Conservation (phyloP, 2,113 vertebrate genomes). For the Menidia beryllina region DNA sequence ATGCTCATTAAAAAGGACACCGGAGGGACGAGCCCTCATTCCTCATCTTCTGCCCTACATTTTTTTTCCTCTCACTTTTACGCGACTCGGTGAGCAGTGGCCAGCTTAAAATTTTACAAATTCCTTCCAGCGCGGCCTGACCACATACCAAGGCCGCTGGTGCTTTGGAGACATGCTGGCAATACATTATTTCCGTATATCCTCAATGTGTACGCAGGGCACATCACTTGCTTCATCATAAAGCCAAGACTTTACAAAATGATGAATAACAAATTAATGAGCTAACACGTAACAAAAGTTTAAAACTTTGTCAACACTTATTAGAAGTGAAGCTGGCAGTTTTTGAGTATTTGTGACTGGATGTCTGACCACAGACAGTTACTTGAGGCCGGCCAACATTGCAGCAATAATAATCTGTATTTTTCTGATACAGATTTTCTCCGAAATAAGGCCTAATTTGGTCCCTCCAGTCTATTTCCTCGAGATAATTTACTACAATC, state of each 20-base stretch:
- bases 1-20: slow-evolving; percentile 69
- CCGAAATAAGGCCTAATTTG: slow-evolving; percentile 35
- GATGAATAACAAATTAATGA: slow-evolving; percentile 5
- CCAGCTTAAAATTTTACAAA: slow-evolving; percentile 16
- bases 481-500: slow-evolving; percentile 41
- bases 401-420: slow-evolving; percentile 7
- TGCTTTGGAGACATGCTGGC: not conserved
- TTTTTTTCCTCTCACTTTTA: slow-evolving; percentile 49
- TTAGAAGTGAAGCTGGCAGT: slow-evolving; percentile 37
- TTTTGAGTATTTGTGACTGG: slow-evolving; percentile 54
- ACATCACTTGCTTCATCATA: slow-evolving; percentile 7
- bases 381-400: slow-evolving; percentile 25
- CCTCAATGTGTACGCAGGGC: slow-evolving; percentile 6
- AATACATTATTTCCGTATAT: slow-evolving; percentile 14
- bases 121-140: slow-evolving; percentile 23
- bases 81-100: slow-evolving; percentile 5
- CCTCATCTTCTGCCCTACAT: slow-evolving; percentile 62
- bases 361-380: slow-evolving; percentile 53
- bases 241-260: not conserved
- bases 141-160: not conserved
- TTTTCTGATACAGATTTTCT: slow-evolving; percentile 38
- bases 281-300: slow-evolving; percentile 43
- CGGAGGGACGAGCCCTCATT: slow-evolving; percentile 40
- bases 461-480: slow-evolving; percentile 35
- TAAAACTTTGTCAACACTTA: slow-evolving; percentile 32